phyloP scores from a whole-genome alignment of 2,888 invertebrate genomes.

The Odontocerum albicorne region DNA sequence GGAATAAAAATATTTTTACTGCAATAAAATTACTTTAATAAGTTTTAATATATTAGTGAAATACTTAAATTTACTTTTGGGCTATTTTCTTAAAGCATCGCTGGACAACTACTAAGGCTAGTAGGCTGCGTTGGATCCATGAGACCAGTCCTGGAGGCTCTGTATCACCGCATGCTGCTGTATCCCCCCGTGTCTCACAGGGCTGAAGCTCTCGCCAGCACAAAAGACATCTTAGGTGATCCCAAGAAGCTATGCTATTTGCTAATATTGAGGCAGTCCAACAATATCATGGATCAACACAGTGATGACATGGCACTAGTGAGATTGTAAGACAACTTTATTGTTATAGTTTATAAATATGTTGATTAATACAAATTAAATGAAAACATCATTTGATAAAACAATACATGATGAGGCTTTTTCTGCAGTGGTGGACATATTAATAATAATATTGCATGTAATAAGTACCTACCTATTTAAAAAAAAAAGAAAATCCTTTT shows the following conservation, averaged over 20 bases:
- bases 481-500: too few relatives aligned
- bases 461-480: too few relatives aligned
- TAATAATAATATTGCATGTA: too few relatives aligned
- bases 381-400: too few relatives aligned
- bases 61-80: too few relatives aligned
- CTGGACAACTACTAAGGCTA: slow-evolving; percentile 83
- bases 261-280: slow-evolving; percentile 67
- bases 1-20: too few relatives aligned
- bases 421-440: too few relatives aligned
- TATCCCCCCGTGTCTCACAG: slow-evolving; percentile 85
- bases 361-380: too few relatives aligned
- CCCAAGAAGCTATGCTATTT: slow-evolving; percentile 79
- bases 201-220: slow-evolving; percentile 80
- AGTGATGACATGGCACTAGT: slow-evolving; percentile 82
- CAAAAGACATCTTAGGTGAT: slow-evolving; percentile 77
- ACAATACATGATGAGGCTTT: too few relatives aligned
- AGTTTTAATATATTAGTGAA: too few relatives aligned
- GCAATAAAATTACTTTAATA: too few relatives aligned
- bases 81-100: slow-evolving; percentile 66
- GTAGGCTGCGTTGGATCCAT: slow-evolving; percentile 87
- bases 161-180: slow-evolving; percentile 90
- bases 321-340: slow-evolving; percentile 77
- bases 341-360: too few relatives aligned
- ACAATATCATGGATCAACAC: slow-evolving; percentile 52
- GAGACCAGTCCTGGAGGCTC: slow-evolving; percentile 87